Evolutionary conservation across 1,140 invertebrate genomes (phyloP).

Genomic region (Gonatopus flavifemur): DNA sequence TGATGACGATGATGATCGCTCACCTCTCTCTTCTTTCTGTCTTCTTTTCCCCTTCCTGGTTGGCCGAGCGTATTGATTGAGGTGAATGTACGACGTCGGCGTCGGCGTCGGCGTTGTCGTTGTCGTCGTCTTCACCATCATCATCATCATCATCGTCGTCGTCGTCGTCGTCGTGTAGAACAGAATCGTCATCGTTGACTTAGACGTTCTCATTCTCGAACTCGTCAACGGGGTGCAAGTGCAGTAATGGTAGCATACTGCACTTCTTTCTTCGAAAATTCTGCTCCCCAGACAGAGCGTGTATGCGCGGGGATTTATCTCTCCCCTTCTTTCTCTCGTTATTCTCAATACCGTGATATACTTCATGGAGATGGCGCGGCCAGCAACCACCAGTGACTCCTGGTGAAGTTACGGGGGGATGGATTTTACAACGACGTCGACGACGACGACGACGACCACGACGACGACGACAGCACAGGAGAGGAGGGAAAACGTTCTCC

Average conservation of each 20-base stretch:
- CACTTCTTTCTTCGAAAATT: too few relatives aligned
- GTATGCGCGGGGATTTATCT: not conserved
- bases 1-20: too few relatives aligned
- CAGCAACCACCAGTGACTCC: slow-evolving; percentile 12
- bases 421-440: not conserved
- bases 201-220: too few relatives aligned
- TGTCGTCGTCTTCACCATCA: not conserved
- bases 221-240: slow-evolving; percentile 27
- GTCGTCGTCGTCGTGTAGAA: too few relatives aligned
- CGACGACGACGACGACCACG: slow-evolving; percentile 8
- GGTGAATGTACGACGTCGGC: slow-evolving; percentile 52
- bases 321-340: not conserved
- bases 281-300: not conserved
- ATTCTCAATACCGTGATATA: not conserved
- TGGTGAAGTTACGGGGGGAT: not conserved
- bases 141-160: slow-evolving; percentile 4
- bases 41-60: slow-evolving; percentile 16
- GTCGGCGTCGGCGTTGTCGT: slow-evolving; percentile 26
- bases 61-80: slow-evolving; percentile 49
- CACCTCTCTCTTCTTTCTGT: not conserved
- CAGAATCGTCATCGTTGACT: too few relatives aligned
- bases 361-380: slow-evolving; percentile 8
- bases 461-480: not conserved
- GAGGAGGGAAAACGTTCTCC: slow-evolving; percentile 3
- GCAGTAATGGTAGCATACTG: too few relatives aligned